A percentile compares a stretch with the other conserved stretches of the same genome.
Evolutionary conservation across 2,888 invertebrate species (phyloP).

Genomic region (Parnassius apollo): DNA sequence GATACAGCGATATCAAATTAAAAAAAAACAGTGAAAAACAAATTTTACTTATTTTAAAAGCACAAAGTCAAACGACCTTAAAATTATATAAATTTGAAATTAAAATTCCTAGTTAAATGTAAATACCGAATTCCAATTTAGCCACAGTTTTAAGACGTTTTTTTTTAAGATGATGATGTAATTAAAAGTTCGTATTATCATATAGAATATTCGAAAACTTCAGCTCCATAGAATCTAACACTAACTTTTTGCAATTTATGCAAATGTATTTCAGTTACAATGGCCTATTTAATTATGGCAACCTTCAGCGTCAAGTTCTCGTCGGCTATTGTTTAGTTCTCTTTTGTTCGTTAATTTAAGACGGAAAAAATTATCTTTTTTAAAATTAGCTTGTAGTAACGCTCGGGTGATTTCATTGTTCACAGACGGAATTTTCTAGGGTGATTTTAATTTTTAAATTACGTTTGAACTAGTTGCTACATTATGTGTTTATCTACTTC

Average conservation of each 20-base stretch:
- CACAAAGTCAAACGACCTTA: too few species aligned
- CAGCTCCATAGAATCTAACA: neutral
- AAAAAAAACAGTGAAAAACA: too few species aligned
- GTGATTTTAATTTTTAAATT: neutral
- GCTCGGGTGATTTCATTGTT: slow-evolving; percentile 16
- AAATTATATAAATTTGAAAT: too few species aligned
- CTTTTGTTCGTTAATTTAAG: slow-evolving; percentile 25
- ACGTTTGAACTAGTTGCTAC: neutral
- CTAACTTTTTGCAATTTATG: slow-evolving; percentile 10
- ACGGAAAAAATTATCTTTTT: slow-evolving; percentile 25
- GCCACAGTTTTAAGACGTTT: too few species aligned
- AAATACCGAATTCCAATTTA: too few species aligned
- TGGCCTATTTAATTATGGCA: slow-evolving; percentile 15
- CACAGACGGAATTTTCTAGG: neutral
- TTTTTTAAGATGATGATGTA: too few species aligned
- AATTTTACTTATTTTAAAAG: too few species aligned
- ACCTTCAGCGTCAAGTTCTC: slow-evolving; percentile 14
- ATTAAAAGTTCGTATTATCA: too few species aligned
- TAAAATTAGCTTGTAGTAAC: slow-evolving; percentile 18
- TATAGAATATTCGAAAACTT: neutral
- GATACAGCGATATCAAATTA: too few species aligned
- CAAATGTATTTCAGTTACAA: slow-evolving; percentile 12
- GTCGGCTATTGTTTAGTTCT: slow-evolving; percentile 18
- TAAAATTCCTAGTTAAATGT: too few species aligned
- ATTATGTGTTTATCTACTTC: too few species aligned